Conservation (phyloP, 2,113 vertebrate genomes). For the Pangasianodon gigas region DNA sequence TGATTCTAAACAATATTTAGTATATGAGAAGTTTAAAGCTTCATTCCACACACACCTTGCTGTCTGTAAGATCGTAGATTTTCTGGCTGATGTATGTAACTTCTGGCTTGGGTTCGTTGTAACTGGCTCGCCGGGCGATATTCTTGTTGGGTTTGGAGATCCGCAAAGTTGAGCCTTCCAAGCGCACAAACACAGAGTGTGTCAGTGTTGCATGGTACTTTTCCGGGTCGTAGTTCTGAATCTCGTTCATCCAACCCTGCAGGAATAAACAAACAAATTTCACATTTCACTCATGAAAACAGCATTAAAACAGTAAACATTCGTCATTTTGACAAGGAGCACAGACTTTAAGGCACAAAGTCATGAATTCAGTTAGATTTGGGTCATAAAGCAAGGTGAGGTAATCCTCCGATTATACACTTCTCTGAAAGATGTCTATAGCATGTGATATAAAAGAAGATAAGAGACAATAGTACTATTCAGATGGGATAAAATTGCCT, state of each 20-base stretch:
- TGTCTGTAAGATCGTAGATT: slow-evolving; percentile 92
- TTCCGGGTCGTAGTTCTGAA: slow-evolving; percentile 92
- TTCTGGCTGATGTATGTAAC: slow-evolving; percentile 94
- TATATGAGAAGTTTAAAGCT: neutral
- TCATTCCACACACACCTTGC: slow-evolving; percentile 78
- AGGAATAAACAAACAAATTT: neutral
- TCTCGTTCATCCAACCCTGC: slow-evolving; percentile 99
- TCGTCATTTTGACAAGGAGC: neutral
- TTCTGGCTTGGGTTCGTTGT: slow-evolving; percentile 91
- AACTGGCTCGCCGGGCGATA: slow-evolving; percentile 89
- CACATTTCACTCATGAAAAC: neutral
- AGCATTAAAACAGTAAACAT: neutral
- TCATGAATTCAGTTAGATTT: neutral
- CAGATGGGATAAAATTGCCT: too few relatives aligned
- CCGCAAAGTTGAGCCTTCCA: slow-evolving; percentile 88
- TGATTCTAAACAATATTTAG: neutral
- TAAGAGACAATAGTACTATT: neutral
- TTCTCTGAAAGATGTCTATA: neutral
- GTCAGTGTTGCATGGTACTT: slow-evolving; percentile 95
- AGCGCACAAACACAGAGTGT: slow-evolving; percentile 90
- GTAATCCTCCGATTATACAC: neutral
- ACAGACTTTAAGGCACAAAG: too few relatives aligned
- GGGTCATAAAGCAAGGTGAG: neutral
- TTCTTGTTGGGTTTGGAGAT: slow-evolving; percentile 97
- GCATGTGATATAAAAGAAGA: neutral